A percentile compares a stretch with the other conserved stretches of the same genome.
Evolutionary conservation across 2,888 invertebrate species (phyloP).

Genomic region (Cyrtodaria siliqua): DNA sequence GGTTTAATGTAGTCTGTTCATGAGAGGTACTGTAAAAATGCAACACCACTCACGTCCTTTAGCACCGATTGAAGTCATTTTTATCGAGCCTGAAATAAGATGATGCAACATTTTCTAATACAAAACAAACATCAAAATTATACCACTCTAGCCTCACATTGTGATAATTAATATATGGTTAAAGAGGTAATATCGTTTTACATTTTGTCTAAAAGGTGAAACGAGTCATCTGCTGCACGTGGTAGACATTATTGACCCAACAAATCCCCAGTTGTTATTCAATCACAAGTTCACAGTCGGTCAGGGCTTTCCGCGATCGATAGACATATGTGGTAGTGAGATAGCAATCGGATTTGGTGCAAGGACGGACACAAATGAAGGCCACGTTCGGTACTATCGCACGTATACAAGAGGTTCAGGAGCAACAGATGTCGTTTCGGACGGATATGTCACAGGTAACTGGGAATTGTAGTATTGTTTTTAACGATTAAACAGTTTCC

Average conservation of each 20-base stretch:
- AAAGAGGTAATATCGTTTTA: background rate
- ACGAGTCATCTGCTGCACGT: constrained; percentile 70
- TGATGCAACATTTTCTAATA: too few species aligned
- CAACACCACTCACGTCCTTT: too few species aligned
- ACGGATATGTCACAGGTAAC: constrained; percentile 56
- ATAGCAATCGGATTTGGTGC: constrained; percentile 67
- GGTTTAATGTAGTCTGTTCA: too few species aligned
- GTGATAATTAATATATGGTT: background rate
- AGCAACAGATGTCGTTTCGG: constrained; percentile 34
- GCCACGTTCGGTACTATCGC: constrained; percentile 66
- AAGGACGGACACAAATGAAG: constrained; percentile 63
- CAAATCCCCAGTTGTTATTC: constrained; percentile 47
- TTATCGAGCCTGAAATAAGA: too few species aligned
- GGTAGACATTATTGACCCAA: constrained; percentile 70
- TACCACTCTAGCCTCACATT: too few species aligned
- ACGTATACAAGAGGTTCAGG: constrained; percentile 44
- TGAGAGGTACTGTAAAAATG: too few species aligned
- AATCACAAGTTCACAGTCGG: constrained; percentile 58
- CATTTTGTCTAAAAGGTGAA: constrained; percentile 52
- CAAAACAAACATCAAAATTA: too few species aligned
- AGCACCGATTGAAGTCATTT: too few species aligned
- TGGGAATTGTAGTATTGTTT: background rate
- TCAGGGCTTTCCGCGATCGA: constrained; percentile 67
- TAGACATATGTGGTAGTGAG: constrained; percentile 65
- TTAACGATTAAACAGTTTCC: too few species aligned